Percentiles rank a stretch among this genome's conserved stretches.
phyloP scores from a whole-genome alignment of 2,888 invertebrate genomes.

The Notodromas monacha region DNA sequence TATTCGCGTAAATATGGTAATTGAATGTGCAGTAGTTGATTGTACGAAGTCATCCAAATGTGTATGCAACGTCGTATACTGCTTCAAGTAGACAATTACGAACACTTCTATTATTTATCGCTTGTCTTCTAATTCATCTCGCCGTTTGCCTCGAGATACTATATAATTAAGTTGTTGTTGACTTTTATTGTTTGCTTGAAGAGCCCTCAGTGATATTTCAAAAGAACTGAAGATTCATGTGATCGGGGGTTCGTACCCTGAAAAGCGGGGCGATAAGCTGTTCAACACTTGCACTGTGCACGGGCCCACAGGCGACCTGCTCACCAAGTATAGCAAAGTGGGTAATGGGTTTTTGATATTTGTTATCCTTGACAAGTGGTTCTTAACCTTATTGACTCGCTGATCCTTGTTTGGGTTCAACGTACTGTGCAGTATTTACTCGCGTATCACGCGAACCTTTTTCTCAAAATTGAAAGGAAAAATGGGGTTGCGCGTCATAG shows the following conservation, averaged over 20 bases:
- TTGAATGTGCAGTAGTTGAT: too few relatives aligned
- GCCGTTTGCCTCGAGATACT: too few relatives aligned
- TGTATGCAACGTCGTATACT: not conserved
- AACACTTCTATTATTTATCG: too few relatives aligned
- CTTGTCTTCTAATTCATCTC: too few relatives aligned
- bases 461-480: too few relatives aligned
- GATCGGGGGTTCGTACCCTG: constrained; percentile 68
- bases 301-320: constrained; percentile 36
- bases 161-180: not conserved
- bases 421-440: too few relatives aligned
- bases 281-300: constrained; percentile 70
- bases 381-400: not conserved
- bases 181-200: not conserved
- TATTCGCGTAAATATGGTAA: too few relatives aligned
- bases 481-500: too few relatives aligned
- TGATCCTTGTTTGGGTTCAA: constrained; percentile 2
- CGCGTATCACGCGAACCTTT: too few relatives aligned
- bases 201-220: not conserved
- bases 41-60: constrained; percentile 1
- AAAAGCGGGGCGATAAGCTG: constrained; percentile 28
- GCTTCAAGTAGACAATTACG: too few relatives aligned
- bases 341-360: too few relatives aligned
- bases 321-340: constrained; percentile 56
- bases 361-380: constrained; percentile 5
- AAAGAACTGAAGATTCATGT: too few relatives aligned